Base-by-base conservation (phyloP, 2,113 vertebrate genomes). In the Tringa solitaria region DNA sequence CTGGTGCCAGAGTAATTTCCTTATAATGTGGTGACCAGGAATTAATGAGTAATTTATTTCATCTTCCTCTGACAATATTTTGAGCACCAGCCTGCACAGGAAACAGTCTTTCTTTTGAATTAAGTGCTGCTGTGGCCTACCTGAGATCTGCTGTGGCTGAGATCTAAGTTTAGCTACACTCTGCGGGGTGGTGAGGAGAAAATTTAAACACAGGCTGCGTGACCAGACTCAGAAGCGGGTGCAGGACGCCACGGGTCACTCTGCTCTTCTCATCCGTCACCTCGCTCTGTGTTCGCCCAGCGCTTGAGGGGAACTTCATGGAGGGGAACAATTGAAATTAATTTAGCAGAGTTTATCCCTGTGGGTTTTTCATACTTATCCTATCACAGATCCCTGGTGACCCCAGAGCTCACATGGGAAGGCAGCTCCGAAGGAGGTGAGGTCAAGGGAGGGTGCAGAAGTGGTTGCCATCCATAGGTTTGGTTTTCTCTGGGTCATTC, bases 21-120 rank as follows among this genome's bases (percentile, higher is more conserved):
- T 60, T 51, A 61, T 19, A 88, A 83, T 45, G 60, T 37, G 21
- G 37, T 65, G 87, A 79, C 61, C 22, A 80, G 56, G 28, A 89
- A 90, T 73, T 89, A 94, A 77, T 78, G 50, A 92, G 46, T 68
- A 68, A 85, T 87, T 93, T 72, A 56, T 82, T 95, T 94, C 43
- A 68, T 94, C 61, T 91, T 82, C 63, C 22, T 89, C 65, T 87
- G 80, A 73, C 0, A 1, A 39, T 74, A 84, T 93, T 90, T 90
- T 57, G 77, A 78, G 64, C 41, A 22, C n/a, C 26, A 60, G n/a
- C 20, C 76, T 63, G 56, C 39, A 60, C 60, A 94, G 72, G 61
- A 86, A 95, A 74, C 60, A 81, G 75, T 35, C n/a, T 68, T 79
- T 78, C 85, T 96, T 96, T 94, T 88, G 64, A 93, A 93, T 88